Evolutionary conservation across 2,888 invertebrate species (phyloP), one percentile per base, ranked within the genome.

Genomic region (Brachynemurus nebulosus): DNA sequence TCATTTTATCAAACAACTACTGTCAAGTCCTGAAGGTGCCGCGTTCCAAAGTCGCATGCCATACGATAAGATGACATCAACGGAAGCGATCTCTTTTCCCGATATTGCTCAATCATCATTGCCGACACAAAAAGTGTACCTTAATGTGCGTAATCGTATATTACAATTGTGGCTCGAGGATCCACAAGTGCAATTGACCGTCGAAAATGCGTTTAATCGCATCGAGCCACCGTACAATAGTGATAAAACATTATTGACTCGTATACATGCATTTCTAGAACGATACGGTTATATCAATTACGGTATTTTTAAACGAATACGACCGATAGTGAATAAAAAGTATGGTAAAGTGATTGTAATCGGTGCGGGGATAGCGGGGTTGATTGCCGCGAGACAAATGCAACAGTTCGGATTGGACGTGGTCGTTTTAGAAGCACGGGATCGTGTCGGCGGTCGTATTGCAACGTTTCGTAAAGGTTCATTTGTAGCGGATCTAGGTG

Each of bases 241-340:
- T 58, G 95, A 97, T 65, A 78, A 81, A 4, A 77, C 78, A 7
- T 65, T 97, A 17, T 77, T 93, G 2, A 74, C 78, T 59, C 75
- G 95, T 51, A 77, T 90, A 23, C 92, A 92, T 66, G 82, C 86
- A 1, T 98, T 88, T 63, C 69, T 98, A 30, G 91, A 96, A 58
- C 75, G 98, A 37, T 91, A 96, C 64, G 96, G 97, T 2, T 92
- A 88, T 57, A 93, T 98, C 50, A 98, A 98, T 67, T 97, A 91
- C 69, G 98, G 98, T 0, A 83, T 95, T 41, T 98, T 91, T 64
- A 90, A 92, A 60, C 72, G 90, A 27, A 64, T 85, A 3, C 84
- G 84, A 58, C 80, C 85, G 44, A 72, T 77, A 48, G 74, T 79
- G 5, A 57, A 61, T 12, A 78, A 79, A 56, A 77, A 78, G 53